A percentile compares a stretch with the other conserved stretches of the same genome.
phyloP scores from a whole-genome alignment of 2,113 vertebrate genomes.

The Chauna torquata region DNA sequence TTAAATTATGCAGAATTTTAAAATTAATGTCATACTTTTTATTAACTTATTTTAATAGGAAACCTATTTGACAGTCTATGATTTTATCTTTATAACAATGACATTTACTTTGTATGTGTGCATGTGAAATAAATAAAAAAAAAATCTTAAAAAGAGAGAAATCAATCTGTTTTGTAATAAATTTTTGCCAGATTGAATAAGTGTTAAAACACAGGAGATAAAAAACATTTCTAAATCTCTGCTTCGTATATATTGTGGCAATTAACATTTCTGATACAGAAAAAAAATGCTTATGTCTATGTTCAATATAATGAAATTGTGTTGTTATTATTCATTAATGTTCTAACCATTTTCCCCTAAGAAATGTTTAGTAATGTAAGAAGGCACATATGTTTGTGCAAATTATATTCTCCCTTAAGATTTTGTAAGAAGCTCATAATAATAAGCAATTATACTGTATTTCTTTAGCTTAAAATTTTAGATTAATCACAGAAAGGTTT shows the following conservation, averaged over 20 bases:
- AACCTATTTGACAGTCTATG: background rate
- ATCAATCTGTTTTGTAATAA: background rate
- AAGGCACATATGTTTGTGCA: conserved; percentile 35
- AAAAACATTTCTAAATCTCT: background rate
- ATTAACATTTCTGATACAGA: background rate
- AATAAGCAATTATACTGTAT: conserved; percentile 12
- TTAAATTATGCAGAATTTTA: background rate
- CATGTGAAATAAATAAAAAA: fast-evolving
- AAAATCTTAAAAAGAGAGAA: background rate
- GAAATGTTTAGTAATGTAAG: conserved; percentile 44
- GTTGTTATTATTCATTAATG: conserved; percentile 27
- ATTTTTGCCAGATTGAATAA: background rate
- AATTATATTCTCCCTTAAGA: conserved; percentile 38
- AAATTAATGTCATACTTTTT: background rate
- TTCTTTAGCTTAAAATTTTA: conserved; percentile 37
- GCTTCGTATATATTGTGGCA: background rate
- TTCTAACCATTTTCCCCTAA: background rate
- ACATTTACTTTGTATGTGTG: background rate
- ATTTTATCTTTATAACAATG: background rate
- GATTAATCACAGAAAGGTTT: conserved; percentile 44
- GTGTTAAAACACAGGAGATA: background rate
- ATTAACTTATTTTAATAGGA: background rate
- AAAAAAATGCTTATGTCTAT: background rate
- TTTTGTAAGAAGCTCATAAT: conserved; percentile 26
- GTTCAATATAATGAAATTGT: conserved; percentile 25